Base-by-base conservation (phyloP, 2,113 vertebrate species). In the Nansenia antarctica region DNA sequence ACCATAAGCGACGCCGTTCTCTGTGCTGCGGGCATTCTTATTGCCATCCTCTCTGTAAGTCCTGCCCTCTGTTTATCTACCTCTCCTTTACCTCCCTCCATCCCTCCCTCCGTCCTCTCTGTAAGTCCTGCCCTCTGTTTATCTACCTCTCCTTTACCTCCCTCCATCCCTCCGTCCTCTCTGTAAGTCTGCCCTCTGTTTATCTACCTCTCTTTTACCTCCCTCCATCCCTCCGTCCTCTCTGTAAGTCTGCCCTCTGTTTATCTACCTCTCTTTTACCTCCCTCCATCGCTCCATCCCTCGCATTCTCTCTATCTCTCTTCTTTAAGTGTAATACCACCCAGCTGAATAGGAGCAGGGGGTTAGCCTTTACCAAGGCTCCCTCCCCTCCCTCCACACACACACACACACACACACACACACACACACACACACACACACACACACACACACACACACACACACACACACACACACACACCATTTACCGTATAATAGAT, bases 1-100 rank as follows among this genome's bases (percentile, higher is more conserved):
- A 99, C 98, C 18, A 98, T 99, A 89, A 99, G 94, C 0, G 96
- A 99, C 0, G 95, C 94, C 3, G 94, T 99, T 89, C 95, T 99
- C 74, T 95, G 91, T 76, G 95, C 96, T 18, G 96, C 94, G 24
- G 97, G 98, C 88, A 98, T 99, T 84, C 93, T 99, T 88, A 98
- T 98, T 35, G 93, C 91, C 91, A 95, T 98, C 89, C 92, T 99
- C 0, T 95, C 96, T 72, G 97, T 99, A 89, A 98, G 98, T 89
- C 63, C 31, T 69, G 68, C 64, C 63, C 45, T 65, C 26, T 32
- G n/a, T 32, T n/a, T 12, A 26, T n/a, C 53, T 55, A 37, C 81
- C 83, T 53, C 27, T 70, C 65, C 27, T 82, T 73, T 72, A 3
- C 8, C 26, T 14, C n/a, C n/a, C n/a, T n/a, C n/a, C n/a, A n/a